phyloP scores from a whole-genome alignment of 2,888 invertebrate genomes.

The Drosophila siamana region DNA sequence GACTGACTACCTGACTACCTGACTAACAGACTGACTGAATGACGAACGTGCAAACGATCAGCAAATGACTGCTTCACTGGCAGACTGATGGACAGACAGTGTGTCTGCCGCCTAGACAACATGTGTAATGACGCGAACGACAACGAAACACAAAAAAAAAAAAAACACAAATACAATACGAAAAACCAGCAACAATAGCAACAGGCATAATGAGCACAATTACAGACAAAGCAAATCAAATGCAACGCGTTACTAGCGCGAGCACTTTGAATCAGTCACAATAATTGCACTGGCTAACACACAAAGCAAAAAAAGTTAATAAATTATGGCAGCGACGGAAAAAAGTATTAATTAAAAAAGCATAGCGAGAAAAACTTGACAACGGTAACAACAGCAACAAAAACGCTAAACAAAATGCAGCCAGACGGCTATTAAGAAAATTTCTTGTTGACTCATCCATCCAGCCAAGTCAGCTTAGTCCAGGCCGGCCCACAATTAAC shows the following conservation, averaged over 20 bases:
- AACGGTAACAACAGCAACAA: conserved; percentile 64
- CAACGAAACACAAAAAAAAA: conserved; percentile 49
- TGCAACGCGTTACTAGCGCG: conserved; percentile 73
- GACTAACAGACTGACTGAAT: conserved; percentile 39
- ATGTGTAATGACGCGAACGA: conserved; percentile 71
- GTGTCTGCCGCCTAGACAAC: conserved; percentile 65
- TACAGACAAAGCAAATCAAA: conserved; percentile 77
- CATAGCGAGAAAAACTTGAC: conserved; percentile 59
- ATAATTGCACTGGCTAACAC: conserved; percentile 56
- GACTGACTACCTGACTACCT: conserved; percentile 36
- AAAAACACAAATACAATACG: conserved; percentile 18
- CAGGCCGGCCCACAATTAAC: conserved; percentile 65
- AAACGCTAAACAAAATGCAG: conserved; percentile 44
- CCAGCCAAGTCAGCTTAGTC: conserved; percentile 18
- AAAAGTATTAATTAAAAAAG: conserved; percentile 77
- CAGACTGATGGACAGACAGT: conserved; percentile 48
- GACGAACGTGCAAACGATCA: conserved; percentile 45
- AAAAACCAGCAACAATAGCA: conserved; percentile 53
- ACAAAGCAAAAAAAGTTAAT: conserved; percentile 59
- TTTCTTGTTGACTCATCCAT: conserved; percentile 79
- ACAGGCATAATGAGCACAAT: conserved; percentile 76
- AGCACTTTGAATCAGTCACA: conserved; percentile 73
- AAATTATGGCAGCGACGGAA: conserved; percentile 64
- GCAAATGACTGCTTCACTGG: conserved; percentile 31
- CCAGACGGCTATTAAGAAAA: conserved; percentile 71